Base-by-base conservation (phyloP, 1,140 invertebrate genomes). In the Drosophila pseudoobscura region DNA sequence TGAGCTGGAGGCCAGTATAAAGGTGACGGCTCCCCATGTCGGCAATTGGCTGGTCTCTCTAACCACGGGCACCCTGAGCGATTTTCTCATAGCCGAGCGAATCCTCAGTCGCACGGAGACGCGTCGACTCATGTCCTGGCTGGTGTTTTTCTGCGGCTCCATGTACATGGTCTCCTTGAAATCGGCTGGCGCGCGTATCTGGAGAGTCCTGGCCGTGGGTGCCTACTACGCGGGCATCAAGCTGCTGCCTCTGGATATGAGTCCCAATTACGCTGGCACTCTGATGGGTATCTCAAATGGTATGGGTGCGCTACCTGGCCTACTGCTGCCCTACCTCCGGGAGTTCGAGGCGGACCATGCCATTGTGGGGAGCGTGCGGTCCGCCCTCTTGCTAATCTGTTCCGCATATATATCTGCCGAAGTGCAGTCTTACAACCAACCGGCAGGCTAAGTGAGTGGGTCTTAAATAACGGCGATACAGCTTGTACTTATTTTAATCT, bases 281-380 rank as follows among this genome's bases (percentile, higher is more conserved):
- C 91, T 97, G 47, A 96, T 96, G 95, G 96, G 95, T 0, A 92
- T 97, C 6, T 94, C 95, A 0, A 97, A 97, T 74, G 96, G 83
- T 2, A 1, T 87, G 3, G 75, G 65, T 2, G 60, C 75, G 0
- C 26, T 87, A 43, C 65, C 78, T 0, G 43, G 45, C 1, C 46
- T 87, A n/a, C 2, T 87, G 26, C 11, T 58, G 58, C 82, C 82
- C 1, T 54, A 78, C 43, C 17, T 82, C 15, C 55, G 78, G 13
- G 50, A 82, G 5, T 26, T 87, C 8, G 83, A 88, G 17, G 6
- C 31, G 0, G 41, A 82, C 9, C 63, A 87, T n/a, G 20, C 55
- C 0, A 35, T 82, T 31, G 62, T 88, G 26, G 62, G 70, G 20
- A 75, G 50, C 29, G 60, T 88, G 2, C 57, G 78, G 22, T 65